Conservation (phyloP, 1,140 invertebrate genomes). For the Augochlora pura region DNA sequence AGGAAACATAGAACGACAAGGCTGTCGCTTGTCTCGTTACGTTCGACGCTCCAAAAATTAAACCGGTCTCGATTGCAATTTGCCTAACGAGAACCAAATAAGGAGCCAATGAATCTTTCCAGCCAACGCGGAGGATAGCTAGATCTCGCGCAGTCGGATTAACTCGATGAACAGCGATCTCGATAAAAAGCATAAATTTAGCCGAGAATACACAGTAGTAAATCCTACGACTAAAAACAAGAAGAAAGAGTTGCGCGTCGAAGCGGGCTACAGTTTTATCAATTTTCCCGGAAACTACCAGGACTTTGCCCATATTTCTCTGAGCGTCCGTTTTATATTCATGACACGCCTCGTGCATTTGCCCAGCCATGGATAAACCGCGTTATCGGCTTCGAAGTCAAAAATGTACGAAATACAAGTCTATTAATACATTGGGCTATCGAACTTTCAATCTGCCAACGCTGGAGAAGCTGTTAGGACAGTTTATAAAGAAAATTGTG, state of each 20-base stretch:
- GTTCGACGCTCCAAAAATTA: neutral
- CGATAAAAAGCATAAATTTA: neutral
- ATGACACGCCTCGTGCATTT: neutral
- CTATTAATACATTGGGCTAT: too few relatives aligned
- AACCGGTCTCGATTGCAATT: conserved; percentile 10
- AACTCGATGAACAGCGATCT: neutral
- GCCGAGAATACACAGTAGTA: neutral
- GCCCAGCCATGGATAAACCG: neutral
- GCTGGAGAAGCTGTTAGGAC: too few relatives aligned
- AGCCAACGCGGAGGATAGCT: too few relatives aligned
- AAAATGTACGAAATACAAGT: neutral
- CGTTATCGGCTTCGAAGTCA: conserved; percentile 11
- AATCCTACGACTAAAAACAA: neutral
- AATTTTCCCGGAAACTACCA: conserved; percentile 17
- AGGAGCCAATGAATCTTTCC: neutral
- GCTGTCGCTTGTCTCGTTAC: too few relatives aligned
- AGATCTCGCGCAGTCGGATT: neutral
- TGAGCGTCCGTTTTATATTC: conserved; percentile 37
- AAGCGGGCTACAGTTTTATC: conserved; percentile 20
- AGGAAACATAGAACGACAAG: neutral
- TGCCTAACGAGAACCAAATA: neutral
- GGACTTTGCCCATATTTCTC: conserved; percentile 3
- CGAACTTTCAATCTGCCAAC: too few relatives aligned
- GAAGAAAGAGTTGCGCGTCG: neutral
- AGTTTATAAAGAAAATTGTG: too few relatives aligned